Conservation (phyloP, 1,140 invertebrate genomes). For the Microplitis demolitor region DNA sequence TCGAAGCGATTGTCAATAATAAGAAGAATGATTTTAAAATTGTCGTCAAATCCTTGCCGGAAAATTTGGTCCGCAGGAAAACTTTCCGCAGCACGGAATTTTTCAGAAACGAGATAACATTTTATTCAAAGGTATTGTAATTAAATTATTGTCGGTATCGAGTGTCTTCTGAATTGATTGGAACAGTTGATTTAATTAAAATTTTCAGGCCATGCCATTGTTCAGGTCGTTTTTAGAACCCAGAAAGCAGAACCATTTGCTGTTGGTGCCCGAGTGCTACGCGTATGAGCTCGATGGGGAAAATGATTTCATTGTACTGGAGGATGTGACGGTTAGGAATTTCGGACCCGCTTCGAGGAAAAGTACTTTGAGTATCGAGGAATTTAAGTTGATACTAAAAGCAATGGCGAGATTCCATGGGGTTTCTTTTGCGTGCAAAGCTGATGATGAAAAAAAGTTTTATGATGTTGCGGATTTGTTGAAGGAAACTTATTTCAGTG, state of each 20-base stretch:
- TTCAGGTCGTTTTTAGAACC: conserved; percentile 44
- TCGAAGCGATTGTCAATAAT: conserved; percentile 53
- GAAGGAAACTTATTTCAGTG: conserved; percentile 67
- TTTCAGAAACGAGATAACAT: conserved; percentile 71
- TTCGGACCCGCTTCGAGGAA: conserved; percentile 62
- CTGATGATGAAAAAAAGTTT: conserved; percentile 67
- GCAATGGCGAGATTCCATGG: conserved; percentile 72
- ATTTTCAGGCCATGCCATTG: conserved; percentile 45
- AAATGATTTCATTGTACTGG: conserved; percentile 70
- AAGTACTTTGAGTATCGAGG: conserved; percentile 61
- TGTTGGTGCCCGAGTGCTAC: conserved; percentile 59
- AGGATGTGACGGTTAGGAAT: conserved; percentile 66
- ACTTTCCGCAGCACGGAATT: conserved; percentile 71
- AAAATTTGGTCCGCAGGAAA: conserved; percentile 65
- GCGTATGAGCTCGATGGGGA: conserved; percentile 64
- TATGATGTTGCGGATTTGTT: conserved; percentile 51
- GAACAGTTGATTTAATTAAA: no score
- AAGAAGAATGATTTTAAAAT: conserved; percentile 55
- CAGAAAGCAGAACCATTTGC: conserved; percentile 37
- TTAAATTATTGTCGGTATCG: not conserved
- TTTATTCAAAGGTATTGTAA: conserved; percentile 65
- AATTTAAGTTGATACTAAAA: conserved; percentile 64
- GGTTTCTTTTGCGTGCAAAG: conserved; percentile 70
- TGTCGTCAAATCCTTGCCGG: conserved; percentile 69
- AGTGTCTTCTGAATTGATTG: no score